Percentiles rank a stretch among this genome's conserved stretches.
Conservation (phyloP, 2,888 invertebrate species). For the Hirtodrosophila cameraria region DNA sequence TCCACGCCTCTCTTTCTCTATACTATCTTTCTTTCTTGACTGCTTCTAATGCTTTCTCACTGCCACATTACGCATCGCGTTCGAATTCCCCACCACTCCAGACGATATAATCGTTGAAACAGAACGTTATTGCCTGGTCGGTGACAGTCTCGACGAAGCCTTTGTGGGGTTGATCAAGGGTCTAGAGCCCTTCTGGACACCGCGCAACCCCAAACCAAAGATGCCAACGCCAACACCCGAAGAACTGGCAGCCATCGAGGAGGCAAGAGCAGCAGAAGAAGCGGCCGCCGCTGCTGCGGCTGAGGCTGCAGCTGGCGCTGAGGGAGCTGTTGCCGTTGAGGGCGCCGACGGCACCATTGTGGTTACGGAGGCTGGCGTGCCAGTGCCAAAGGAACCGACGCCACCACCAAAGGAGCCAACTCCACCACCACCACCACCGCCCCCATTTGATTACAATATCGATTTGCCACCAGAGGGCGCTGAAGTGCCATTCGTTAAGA, state of each 20-base stretch:
- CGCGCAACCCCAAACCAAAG: conserved; percentile 83
- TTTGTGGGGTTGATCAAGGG: conserved; percentile 92
- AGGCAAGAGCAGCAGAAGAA: conserved; percentile 78
- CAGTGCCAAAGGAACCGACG: conserved; percentile 68
- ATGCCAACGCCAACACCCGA: conserved; percentile 82
- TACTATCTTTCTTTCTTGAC: conserved; percentile 40
- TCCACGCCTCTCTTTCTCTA: conserved; percentile 48
- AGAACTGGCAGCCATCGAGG: conserved; percentile 82
- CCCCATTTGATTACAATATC: conserved; percentile 84
- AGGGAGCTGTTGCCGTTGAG: conserved; percentile 63
- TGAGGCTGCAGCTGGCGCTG: conserved; percentile 70
- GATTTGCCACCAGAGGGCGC: conserved; percentile 84
- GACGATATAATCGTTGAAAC: conserved; percentile 94
- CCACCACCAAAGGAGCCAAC: conserved; percentile 82
- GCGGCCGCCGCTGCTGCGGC: conserved; percentile 69
- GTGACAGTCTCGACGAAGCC: conserved; percentile 96
- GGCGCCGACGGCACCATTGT: conserved; percentile 55
- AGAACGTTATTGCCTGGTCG: conserved; percentile 96
- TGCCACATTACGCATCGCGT: conserved; percentile 55
- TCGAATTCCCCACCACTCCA: conserved; percentile 74
- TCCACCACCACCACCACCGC: conserved; percentile 84
- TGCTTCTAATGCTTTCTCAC: conserved; percentile 58
- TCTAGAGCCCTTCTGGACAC: conserved; percentile 85
- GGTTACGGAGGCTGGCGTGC: conserved; percentile 51
- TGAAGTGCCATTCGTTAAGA: conserved; percentile 84